Base-by-base conservation (phyloP, 2,888 invertebrate species). In the Tenthredo amoena region DNA sequence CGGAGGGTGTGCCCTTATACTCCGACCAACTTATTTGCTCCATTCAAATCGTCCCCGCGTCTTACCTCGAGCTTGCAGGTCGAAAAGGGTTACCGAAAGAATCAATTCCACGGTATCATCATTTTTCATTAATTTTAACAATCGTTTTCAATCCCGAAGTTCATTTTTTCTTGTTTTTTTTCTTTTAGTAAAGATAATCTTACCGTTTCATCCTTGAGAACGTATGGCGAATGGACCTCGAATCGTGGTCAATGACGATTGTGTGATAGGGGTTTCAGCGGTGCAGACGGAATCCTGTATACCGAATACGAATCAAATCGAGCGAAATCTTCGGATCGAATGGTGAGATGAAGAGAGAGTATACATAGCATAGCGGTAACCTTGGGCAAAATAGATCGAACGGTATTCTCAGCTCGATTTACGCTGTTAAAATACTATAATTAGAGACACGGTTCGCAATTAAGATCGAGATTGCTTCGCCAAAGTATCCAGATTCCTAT, bases 381-480 rank as follows among this genome's bases (percentile, higher is more conserved):
- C 18, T 47, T 21, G 26, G 62, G 21, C 10, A 12, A 37, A 50
- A 58, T 81, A 81, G 58, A 83, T 83, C 68, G 83, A 83, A 83
- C 21, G 68, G 62, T 40, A 40, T 81, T 81, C 65, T 81, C 40
- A 34, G 26, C 83, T 83, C 83, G 83, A 83, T 71, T 83, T 50
- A 37, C 68, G 47, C 34, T 71, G 31, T 71, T 83, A 68, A 68
- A 65, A 83, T 83, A 83, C 34, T 68, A 26, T 62, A 83, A 83
- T 83, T 83, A 83, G 83, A 83, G 47, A 83, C 83, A 71, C 68
- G 50, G 21, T 26, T 43, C 47, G 83, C 62, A 83, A 83, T 83
- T 71, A 83, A 83, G 83, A 83, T 83, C 83, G 12, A 83, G 83
- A 83, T 83, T 71, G 68, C 43, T 83, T 21, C n/a, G 2, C 50